A percentile compares a stretch with the other conserved stretches of the same genome.
These are phyloP conservation scores for Myotis yumanensis DNA, from an alignment of 2,113 vertebrate species.

Conservation along the genomic window DNA sequence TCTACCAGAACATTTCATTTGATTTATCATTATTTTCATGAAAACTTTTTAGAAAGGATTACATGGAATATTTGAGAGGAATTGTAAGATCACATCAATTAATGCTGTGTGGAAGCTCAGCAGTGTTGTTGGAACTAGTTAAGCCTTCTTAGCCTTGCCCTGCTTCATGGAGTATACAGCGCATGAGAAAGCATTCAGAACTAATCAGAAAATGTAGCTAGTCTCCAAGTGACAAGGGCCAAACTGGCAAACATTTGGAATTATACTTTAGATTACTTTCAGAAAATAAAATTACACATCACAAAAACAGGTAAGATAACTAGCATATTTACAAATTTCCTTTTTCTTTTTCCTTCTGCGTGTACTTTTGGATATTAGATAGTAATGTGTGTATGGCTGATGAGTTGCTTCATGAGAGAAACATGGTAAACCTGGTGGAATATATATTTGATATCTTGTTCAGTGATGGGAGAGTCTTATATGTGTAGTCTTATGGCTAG, in stretches of 20 bases:
- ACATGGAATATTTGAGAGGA: neutral
- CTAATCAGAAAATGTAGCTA: neutral
- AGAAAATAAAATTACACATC: neutral
- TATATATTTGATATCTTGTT: neutral
- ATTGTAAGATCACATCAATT: neutral
- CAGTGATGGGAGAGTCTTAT: neutral
- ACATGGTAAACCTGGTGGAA: neutral
- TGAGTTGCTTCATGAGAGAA: neutral
- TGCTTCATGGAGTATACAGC: neutral
- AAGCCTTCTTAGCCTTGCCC: neutral
- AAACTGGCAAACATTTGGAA: neutral
- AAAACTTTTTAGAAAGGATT: neutral
- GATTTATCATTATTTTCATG: neutral
- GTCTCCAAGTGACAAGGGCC: neutral
- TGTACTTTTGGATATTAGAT: neutral
- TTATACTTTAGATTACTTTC: neutral
- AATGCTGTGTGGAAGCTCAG: neutral
- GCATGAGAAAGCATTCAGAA: neutral
- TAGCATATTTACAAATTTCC: neutral
- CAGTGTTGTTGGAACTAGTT: fast-evolving
- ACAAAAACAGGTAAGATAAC: neutral
- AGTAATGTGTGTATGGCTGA: neutral
- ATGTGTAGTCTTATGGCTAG: neutral
- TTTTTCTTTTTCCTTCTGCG: neutral
- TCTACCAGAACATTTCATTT: neutral